A percentile compares a stretch with the other conserved stretches of the same genome.
phyloP scores from a whole-genome alignment of 2,797 vertebrate species.

The Margarornis squamiger region DNA sequence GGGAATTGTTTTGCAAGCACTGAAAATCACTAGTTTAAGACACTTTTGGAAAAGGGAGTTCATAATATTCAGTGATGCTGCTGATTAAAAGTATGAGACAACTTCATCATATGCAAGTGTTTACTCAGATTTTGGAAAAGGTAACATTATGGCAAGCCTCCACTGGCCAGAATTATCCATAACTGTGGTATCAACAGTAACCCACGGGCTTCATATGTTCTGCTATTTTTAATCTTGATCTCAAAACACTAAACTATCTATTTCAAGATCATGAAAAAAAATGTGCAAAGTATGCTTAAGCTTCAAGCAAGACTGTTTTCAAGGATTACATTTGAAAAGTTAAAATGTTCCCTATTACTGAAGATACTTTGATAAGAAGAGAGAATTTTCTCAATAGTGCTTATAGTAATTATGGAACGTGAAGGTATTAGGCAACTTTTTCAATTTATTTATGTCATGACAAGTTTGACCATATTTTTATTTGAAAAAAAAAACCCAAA shows the following conservation, averaged over 20 bases:
- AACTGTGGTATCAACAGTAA: not conserved
- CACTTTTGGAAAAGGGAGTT: not conserved
- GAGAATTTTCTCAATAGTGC: not conserved
- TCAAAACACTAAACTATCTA: not conserved
- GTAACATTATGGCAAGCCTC: not conserved
- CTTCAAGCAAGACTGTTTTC: not conserved
- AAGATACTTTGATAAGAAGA: not conserved
- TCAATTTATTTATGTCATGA: not conserved
- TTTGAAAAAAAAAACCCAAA: not conserved
- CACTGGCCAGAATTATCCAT: not conserved
- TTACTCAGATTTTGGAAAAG: not conserved
- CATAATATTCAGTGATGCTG: not conserved
- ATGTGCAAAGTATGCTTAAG: not conserved
- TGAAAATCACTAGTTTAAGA: not conserved
- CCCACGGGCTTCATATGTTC: not conserved
- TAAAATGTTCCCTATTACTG: not conserved
- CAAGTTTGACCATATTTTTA: not conserved
- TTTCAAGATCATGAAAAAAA: not conserved
- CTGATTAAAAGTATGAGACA: not conserved
- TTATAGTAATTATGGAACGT: not conserved
- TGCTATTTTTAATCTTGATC: not conserved
- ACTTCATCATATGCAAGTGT: not conserved
- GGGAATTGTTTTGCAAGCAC: not conserved
- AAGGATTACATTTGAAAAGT: not conserved
- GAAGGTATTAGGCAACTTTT: not conserved